Evolutionary conservation across 2,888 invertebrate species (phyloP).

Genomic region (Galeruca laticollis): DNA sequence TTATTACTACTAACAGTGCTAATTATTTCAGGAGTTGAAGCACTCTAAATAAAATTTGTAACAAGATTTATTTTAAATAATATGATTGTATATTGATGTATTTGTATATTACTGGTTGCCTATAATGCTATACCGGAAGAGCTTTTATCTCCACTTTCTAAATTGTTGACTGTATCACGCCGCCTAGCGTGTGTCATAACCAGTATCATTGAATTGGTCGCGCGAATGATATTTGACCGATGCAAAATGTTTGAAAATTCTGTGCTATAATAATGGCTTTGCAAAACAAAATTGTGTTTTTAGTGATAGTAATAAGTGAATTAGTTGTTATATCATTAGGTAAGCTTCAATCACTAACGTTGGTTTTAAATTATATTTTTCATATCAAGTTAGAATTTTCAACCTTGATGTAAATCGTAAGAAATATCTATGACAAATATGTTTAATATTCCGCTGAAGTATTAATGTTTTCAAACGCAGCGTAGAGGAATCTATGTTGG

Average conservation of each 20-base stretch:
- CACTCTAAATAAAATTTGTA: no score
- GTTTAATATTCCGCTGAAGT: no score
- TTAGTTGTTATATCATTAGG: background rate
- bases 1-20: no score
- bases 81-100: no score
- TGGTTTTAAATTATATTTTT: background rate
- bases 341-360: background rate
- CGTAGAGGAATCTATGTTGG: no score
- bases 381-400: background rate
- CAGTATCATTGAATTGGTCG: constrained; percentile 3
- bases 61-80: no score
- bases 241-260: background rate
- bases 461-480: no score
- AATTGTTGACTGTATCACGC: background rate
- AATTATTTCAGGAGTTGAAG: no score
- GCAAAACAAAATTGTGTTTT: background rate
- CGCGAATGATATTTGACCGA: background rate
- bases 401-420: background rate
- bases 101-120: background rate
- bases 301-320: constrained; percentile 1
- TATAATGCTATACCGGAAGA: background rate
- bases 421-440: background rate
- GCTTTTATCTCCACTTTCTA: background rate
- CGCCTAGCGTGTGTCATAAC: constrained; percentile 3
- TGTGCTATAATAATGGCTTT: background rate